Percentiles rank a stretch among this genome's conserved stretches.
Conservation (phyloP, 2,888 invertebrate genomes). For the Glyphotaelius pellucidus region DNA sequence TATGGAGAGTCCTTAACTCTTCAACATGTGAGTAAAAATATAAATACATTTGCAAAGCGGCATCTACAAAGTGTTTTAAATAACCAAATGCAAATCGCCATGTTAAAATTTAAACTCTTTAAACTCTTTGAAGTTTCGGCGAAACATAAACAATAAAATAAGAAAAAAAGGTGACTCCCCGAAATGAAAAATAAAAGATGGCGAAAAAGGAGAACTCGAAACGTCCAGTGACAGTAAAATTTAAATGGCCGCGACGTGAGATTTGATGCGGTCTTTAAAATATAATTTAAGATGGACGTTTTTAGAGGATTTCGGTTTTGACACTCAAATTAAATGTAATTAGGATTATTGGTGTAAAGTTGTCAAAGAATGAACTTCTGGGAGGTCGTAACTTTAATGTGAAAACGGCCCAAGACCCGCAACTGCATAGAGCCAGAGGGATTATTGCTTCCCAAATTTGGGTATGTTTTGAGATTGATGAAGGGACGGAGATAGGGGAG, state of each 20-base stretch:
- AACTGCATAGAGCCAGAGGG: too few species aligned
- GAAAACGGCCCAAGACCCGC: too few species aligned
- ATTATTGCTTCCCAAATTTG: too few species aligned
- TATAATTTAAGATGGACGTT: background rate
- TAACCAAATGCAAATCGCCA: background rate
- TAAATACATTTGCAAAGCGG: background rate
- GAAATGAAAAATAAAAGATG: background rate
- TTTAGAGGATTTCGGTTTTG: background rate
- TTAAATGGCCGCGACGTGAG: background rate
- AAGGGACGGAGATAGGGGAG: background rate
- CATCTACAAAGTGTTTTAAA: background rate
- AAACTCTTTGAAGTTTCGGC: background rate
- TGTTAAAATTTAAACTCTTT: background rate
- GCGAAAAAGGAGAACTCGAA: background rate
- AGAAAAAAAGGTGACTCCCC: background rate
- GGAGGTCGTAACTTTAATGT: background rate
- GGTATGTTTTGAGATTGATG: too few species aligned
- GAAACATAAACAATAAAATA: background rate
- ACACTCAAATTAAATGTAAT: constrained; percentile 2
- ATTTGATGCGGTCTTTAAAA: constrained; percentile 2
- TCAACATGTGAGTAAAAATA: background rate
- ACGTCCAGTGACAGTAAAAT: background rate
- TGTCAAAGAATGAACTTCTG: background rate
- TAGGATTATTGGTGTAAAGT: background rate
- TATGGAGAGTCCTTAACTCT: background rate